Conservation (phyloP, 1,140 invertebrate species). For the Achatina immaculata region DNA sequence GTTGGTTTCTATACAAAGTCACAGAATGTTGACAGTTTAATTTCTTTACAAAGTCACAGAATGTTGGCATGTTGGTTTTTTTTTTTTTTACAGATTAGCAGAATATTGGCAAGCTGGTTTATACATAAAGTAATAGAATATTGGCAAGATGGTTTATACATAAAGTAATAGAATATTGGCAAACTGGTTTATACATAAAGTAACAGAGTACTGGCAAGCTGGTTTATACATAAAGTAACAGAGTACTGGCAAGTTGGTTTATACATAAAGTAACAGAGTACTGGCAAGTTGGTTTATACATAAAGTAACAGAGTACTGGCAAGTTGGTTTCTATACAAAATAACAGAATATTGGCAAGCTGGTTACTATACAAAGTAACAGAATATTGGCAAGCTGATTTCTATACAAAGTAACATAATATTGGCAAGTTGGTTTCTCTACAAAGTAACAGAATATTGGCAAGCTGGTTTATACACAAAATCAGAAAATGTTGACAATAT, state of each 20-base stretch:
- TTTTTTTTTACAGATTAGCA: neutral
- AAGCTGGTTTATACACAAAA: no score
- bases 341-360: neutral
- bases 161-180: no score
- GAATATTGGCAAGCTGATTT: neutral
- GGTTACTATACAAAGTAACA: neutral
- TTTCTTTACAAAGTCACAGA: neutral
- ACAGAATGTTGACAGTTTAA: neutral
- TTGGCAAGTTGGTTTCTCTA: no score
- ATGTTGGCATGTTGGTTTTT: neutral
- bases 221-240: no score
- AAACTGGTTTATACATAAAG: no score
- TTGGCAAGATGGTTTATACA: no score
- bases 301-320: constrained; percentile 58
- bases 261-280: neutral
- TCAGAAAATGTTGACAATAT: no score
- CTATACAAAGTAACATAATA: neutral
- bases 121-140: no score
- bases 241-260: no score
- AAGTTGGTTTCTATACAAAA: constrained; percentile 27
- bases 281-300: neutral
- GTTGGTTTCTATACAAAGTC: neutral
- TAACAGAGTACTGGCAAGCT: no score
- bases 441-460: no score
- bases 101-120: no score